Base-by-base conservation (phyloP, 2,113 vertebrate genomes). In the Clinocottus analis region DNA sequence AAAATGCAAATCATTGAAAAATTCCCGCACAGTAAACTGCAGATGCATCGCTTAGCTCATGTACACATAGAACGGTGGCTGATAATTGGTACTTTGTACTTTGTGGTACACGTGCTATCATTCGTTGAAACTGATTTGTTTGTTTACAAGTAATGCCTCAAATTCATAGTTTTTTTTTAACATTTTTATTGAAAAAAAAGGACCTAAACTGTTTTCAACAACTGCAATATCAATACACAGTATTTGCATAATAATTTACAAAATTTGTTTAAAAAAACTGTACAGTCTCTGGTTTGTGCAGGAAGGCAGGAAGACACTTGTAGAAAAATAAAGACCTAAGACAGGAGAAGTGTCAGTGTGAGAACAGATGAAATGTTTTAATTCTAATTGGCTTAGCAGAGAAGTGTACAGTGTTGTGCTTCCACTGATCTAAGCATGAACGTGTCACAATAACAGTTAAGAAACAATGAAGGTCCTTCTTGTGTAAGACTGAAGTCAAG, bases 261-360 rank as follows among this genome's bases (percentile, higher is more conserved):
- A 93, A 92, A 90, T 68, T 96, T 96, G 5, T 27, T 8, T 62
- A 89, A 96, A 95, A n/a, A 96, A 96, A 95, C 95, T 97, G 95
- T 97, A 97, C 96, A 96, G 93, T 94, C 94, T 95, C 94, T 96
- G 94, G 95, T 95, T 96, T 96, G 95, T 96, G 96, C 94, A 96
- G 95, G 95, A 96, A 93, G 94, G 62, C 93, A 95, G 96, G 96
- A 97, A 96, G 95, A 97, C 96, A 65, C 63, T 77, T 79, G 82
- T 93, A 93, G 75, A 93, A 93, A 93, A 93, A 93, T 85, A 82
- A 79, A 90, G 70, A 83, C n/a, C 80, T 82, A 91, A 77, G 70
- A 80, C 73, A 73, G 82, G 82, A 90, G 72, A 80, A 55, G 13
- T 61, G 69, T 83, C 77, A 78, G 10, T 70, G 33, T 75, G 84